Percentiles rank a stretch among this genome's conserved stretches.
phyloP scores from a whole-genome alignment of 2,888 invertebrate species.

The Ctenicera cuprea region DNA sequence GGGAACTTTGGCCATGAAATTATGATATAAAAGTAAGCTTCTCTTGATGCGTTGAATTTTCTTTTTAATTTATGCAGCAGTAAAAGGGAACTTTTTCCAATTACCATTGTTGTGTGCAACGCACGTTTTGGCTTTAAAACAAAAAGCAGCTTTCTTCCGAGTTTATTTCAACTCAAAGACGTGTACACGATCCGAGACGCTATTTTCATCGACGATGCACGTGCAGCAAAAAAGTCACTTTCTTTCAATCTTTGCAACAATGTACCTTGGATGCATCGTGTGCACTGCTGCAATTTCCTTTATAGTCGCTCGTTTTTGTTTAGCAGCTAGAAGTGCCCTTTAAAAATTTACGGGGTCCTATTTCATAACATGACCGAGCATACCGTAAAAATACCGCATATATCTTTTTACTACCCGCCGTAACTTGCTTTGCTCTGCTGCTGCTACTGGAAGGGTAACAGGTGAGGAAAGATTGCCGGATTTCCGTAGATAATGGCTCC shows the following conservation, averaged over 20 bases:
- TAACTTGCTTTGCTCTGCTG: constrained; percentile 33
- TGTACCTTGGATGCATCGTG: constrained; percentile 16
- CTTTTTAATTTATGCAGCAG: too few species aligned
- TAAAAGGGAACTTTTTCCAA: not conserved
- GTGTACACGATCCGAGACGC: not conserved
- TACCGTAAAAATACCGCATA: constrained; percentile 45
- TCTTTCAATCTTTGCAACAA: constrained; percentile 20
- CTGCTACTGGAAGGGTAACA: constrained; percentile 40
- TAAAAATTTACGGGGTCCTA: constrained; percentile 54
- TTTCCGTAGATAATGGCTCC: constrained; percentile 46
- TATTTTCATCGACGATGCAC: not conserved
- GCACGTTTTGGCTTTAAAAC: constrained; percentile 5
- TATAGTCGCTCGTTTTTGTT: constrained; percentile 47
- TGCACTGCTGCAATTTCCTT: constrained; percentile 37
- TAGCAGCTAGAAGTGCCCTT: constrained; percentile 48
- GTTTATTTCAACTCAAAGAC: not conserved
- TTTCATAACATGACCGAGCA: constrained; percentile 53
- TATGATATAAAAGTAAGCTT: too few species aligned
- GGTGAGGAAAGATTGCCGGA: constrained; percentile 49
- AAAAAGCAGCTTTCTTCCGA: not conserved
- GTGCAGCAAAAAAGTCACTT: not conserved
- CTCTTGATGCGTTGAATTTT: too few species aligned
- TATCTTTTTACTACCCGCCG: constrained; percentile 43
- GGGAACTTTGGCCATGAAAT: too few species aligned
- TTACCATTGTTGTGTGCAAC: constrained; percentile 4